Evolutionary conservation across 2,888 invertebrate species (phyloP).

Genomic region (Drosophila emarginata): DNA sequence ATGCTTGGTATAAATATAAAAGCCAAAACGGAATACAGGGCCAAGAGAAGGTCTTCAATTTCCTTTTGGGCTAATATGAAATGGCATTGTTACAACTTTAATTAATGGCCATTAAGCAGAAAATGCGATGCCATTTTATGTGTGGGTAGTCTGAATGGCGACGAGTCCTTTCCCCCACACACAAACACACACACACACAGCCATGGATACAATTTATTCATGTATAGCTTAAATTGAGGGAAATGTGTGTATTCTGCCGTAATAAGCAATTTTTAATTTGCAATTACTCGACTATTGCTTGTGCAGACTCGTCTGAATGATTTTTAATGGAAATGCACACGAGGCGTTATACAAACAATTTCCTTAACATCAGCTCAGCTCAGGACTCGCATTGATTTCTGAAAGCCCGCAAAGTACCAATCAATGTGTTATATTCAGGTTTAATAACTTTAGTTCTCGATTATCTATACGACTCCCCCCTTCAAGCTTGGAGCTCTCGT

Average conservation of each 20-base stretch:
- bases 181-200: not conserved
- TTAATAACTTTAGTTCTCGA: constrained; percentile 66
- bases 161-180: constrained; percentile 11
- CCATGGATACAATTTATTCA: not conserved
- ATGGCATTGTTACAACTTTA: constrained; percentile 69
- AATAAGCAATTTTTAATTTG: constrained; percentile 78
- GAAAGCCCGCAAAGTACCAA: constrained; percentile 39
- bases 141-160: constrained; percentile 44
- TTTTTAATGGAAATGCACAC: constrained; percentile 69
- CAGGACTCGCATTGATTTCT: constrained; percentile 7
- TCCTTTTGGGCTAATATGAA: constrained; percentile 56
- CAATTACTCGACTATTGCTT: constrained; percentile 65
- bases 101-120: constrained; percentile 68
- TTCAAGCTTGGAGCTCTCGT: constrained; percentile 34
- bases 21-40: constrained; percentile 7
- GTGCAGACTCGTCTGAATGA: constrained; percentile 52
- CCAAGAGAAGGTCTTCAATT: constrained; percentile 16
- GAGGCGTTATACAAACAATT: constrained; percentile 55
- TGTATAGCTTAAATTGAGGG: constrained; percentile 1
- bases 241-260: constrained; percentile 56
- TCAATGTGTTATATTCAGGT: constrained; percentile 55
- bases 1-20: not conserved
- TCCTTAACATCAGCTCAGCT: constrained; percentile 13
- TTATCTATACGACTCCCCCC: constrained; percentile 36
- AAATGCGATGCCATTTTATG: constrained; percentile 57